phyloP scores from a whole-genome alignment of 2,113 vertebrate species.

The Raja brachyura region DNA sequence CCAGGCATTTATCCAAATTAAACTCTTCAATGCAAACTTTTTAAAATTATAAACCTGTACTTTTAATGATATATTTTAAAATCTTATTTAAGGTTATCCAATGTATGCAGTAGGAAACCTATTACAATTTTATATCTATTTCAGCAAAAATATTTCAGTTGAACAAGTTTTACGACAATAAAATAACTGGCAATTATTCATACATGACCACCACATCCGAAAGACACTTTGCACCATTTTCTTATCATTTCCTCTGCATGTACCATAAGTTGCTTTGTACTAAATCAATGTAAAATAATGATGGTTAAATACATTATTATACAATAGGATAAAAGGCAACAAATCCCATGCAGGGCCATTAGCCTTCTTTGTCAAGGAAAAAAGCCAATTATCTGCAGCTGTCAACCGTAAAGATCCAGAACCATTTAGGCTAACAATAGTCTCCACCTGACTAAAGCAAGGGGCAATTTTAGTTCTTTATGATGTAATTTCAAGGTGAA shows the following conservation, averaged over 20 bases:
- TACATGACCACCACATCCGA: conserved; percentile 42
- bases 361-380: conserved; percentile 53
- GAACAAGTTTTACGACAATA: conserved; percentile 38
- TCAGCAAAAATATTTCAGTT: conserved; percentile 16
- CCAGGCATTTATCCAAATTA: too few relatives aligned
- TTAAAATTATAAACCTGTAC: neutral
- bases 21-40: neutral
- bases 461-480: conserved; percentile 40
- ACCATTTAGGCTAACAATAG: conserved; percentile 49
- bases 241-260: conserved; percentile 45
- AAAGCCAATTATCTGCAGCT: conserved; percentile 55
- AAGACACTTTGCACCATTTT: conserved; percentile 46
- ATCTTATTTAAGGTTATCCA: neutral
- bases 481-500: conserved; percentile 39
- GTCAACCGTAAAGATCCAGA: conserved; percentile 49
- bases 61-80: neutral
- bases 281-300: conserved; percentile 51
- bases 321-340: conserved; percentile 50
- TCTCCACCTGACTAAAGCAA: conserved; percentile 50
- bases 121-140: neutral
- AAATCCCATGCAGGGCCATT: conserved; percentile 47
- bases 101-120: neutral
- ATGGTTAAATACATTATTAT: conserved; percentile 54
- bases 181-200: conserved; percentile 48
- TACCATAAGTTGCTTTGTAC: conserved; percentile 48